A percentile compares a stretch with the other conserved stretches of the same genome.
Conservation (phyloP, 2,113 vertebrate genomes). For the Zapornia atra region DNA sequence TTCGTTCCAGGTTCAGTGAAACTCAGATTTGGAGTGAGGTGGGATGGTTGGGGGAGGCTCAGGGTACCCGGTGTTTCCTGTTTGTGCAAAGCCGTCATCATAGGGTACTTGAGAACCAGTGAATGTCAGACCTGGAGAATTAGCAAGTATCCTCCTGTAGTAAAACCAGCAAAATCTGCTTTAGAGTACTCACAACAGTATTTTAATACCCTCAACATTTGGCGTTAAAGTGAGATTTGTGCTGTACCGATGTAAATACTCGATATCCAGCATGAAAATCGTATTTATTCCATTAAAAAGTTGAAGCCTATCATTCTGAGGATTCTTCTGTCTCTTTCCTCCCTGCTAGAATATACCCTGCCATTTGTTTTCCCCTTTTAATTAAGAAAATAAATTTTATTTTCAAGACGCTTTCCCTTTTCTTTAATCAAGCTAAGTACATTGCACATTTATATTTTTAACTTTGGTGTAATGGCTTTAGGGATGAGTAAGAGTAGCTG, state of each 20-base stretch:
- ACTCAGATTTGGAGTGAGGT: background rate
- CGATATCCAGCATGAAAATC: background rate
- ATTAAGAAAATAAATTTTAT: background rate
- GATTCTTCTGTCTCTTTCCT: background rate
- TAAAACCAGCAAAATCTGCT: background rate
- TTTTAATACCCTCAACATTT: background rate
- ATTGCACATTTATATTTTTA: background rate
- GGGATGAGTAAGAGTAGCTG: background rate
- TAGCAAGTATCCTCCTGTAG: background rate
- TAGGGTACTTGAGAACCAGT: background rate
- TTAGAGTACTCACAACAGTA: background rate
- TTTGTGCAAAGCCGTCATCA: background rate
- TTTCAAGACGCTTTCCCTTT: background rate
- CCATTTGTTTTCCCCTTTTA: background rate
- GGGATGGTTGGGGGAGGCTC: background rate
- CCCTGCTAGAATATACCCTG: background rate
- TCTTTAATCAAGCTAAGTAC: background rate
- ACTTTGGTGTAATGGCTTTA: background rate
- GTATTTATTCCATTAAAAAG: background rate
- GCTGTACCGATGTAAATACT: background rate
- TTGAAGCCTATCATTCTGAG: background rate
- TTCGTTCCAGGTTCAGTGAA: background rate
- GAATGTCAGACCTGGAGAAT: background rate
- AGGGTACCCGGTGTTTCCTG: accelerated
- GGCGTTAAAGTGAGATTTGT: background rate